These are phyloP conservation scores for Xiphophorus hellerii DNA, from an alignment of 2,113 vertebrate genomes.

Conservation along the genomic window DNA sequence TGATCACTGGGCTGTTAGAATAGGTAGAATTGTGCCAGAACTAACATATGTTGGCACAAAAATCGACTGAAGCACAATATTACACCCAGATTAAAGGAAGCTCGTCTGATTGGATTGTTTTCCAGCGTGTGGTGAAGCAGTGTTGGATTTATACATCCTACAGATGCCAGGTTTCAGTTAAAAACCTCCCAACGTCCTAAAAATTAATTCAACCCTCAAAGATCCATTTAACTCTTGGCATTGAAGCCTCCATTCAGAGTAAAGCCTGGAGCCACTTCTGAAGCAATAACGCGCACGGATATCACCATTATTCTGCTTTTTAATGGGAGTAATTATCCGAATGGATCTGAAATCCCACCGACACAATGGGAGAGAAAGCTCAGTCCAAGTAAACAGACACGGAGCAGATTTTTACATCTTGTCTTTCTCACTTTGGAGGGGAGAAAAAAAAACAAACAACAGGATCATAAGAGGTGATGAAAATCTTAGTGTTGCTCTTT, in stretches of 20 bases:
- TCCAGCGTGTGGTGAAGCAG: background rate
- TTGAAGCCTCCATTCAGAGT: conserved; percentile 31
- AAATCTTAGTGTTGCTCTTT: conserved; percentile 48
- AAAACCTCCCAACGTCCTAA: conserved; percentile 9
- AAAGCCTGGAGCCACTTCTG: conserved; percentile 44
- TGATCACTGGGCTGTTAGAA: no score
- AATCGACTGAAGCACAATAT: conserved; percentile 11
- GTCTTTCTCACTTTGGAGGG: background rate
- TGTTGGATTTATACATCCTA: background rate
- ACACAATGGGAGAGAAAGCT: conserved; percentile 12
- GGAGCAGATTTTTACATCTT: background rate
- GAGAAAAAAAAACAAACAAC: conserved; percentile 8
- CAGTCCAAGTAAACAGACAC: conserved; percentile 13
- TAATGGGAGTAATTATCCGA: background rate
- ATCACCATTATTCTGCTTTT: conserved; percentile 2
- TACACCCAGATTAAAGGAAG: conserved; percentile 6
- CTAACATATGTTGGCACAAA: background rate
- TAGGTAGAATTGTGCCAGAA: background rate
- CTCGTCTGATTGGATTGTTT: background rate
- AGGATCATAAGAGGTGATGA: conserved; percentile 33
- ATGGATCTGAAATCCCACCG: conserved; percentile 12
- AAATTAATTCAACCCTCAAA: conserved; percentile 43
- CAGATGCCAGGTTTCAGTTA: background rate
- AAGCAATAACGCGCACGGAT: conserved; percentile 22
- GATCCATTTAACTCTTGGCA: conserved; percentile 37